Base-by-base conservation (phyloP, 1,140 invertebrate genomes). In the Lutraria rhynchaena region DNA sequence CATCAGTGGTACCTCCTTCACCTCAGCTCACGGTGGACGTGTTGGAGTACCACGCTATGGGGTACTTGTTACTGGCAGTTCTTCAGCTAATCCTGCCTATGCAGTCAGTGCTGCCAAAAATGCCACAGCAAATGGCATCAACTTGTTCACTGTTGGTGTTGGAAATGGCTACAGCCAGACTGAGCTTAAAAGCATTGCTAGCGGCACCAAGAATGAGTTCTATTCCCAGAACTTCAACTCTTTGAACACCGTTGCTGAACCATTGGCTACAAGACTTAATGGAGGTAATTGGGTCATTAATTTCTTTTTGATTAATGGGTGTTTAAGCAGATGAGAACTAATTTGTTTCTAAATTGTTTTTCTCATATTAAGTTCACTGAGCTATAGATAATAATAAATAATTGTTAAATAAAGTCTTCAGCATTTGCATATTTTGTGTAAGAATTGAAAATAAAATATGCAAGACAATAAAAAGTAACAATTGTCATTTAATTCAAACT, bases 11-110 rank as follows among this genome's bases (percentile, higher is more conserved):
- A 81, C 86, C 44, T 83, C 81, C 17, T 89, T 90, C 63, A 88
- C 85, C 1, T 61, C 69, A 17, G 81, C 83, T 11, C 61, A 86
- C 29, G 89, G 89, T 7, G 87, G 88, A 24, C 81, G 89, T 1
- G 74, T 87, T 13, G 85, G 85, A 4, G 87, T 89, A 17, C 87
- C 88, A 29, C 89, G 90, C 46, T 88, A 89, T 49, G 89, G 60
- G 7, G 81, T 90, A 70, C 82, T 89, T 35, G 81, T 90, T 13
- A 89, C 87, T 0, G 89, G 89, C 70, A 89, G 89, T 31, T 83
- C 82, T 27, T 88, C 88, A 9, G 82, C 81, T 35, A 85, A 82
- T 58, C 67, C 84, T 11, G 76, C 74, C 13, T 19, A 83, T 13
- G 89, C 89, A 0, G 53, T 76, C 31, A 63, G 67, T 4, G 77